Evolutionary conservation across 1,140 invertebrate species (phyloP), one percentile per base, ranked within the genome.

Genomic region (Littorina saxatilis): DNA sequence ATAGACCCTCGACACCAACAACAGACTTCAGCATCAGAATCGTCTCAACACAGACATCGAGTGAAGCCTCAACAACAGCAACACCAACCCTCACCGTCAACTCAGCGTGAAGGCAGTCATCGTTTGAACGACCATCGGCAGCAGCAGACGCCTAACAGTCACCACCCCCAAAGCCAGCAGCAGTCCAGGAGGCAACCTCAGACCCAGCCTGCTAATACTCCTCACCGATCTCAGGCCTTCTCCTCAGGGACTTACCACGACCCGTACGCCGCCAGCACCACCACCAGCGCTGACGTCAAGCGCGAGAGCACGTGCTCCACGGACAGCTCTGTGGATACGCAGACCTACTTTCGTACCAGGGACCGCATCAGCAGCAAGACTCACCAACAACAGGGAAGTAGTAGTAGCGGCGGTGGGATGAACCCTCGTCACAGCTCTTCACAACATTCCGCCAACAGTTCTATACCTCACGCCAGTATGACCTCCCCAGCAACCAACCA

Each of bases 321-420:
- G 61, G 87, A 89, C 70, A 87, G 85, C 75, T 88, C 85, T 11
- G 76, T 86, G 17, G 88, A 89, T 76, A 86, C 84, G 43, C 72
- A 86, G 55, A 85, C 84, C 43, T 74, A 81, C 83, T 29, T 86
- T 80, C 63, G 58, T 47, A n/a, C 86, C 81, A 68, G 81, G 76
- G 70, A 89, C 80, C 66, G 84, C 83, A n/a, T 83, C 81, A 66
- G 13, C 52, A 37, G 32, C 80, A 35, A 81, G 39, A 29, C 86
- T 81, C 79, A 23, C 52, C 82, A 43, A 17, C 61, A 29, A 32
- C 61, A 63, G 61, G 27, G 35, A n/a, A n/a, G n/a, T n/a, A n/a
- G n/a, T n/a, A n/a, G n/a, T n/a, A n/a, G n/a, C n/a, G 7, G 17
- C 43, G 43, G 43, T 47, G 43, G 5, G 5, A 5, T 17, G 43